These are phyloP conservation scores for Rhinophrynus dorsalis DNA, from an alignment of 2,797 vertebrate genomes.

Conservation along the genomic window DNA sequence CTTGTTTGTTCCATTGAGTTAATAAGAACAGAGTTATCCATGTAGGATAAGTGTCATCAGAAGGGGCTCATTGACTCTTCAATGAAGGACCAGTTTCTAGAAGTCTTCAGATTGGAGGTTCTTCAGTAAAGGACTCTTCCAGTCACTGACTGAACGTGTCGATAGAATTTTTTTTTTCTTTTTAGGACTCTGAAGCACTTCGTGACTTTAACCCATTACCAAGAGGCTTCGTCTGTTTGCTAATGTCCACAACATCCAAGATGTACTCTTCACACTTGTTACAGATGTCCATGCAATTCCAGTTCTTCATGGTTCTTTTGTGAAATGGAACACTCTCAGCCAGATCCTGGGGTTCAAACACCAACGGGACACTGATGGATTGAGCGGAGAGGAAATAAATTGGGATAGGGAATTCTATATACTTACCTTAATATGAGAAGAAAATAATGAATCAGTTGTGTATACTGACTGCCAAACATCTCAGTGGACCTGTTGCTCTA, in stretches of 20 bases:
- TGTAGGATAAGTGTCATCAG: too few species aligned
- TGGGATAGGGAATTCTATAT: too few species aligned
- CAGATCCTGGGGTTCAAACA: slow-evolving; percentile 55
- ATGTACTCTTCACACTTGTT: slow-evolving; percentile 53
- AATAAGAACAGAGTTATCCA: neutral
- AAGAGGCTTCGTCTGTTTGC: slow-evolving; percentile 36
- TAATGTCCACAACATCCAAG: slow-evolving; percentile 48
- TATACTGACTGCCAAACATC: too few species aligned
- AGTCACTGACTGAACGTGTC: neutral
- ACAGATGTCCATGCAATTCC: slow-evolving; percentile 61
- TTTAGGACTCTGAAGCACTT: slow-evolving; percentile 37
- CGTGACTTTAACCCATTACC: slow-evolving; percentile 51
- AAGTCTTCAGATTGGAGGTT: neutral
- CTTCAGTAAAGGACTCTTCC: neutral
- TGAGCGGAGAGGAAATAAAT: too few species aligned
- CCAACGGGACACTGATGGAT: slow-evolving; percentile 55
- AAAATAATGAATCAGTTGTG: too few species aligned
- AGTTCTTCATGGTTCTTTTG: slow-evolving; percentile 42
- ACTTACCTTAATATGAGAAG: too few species aligned
- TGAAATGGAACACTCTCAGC: slow-evolving; percentile 37
- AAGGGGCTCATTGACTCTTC: too few species aligned
- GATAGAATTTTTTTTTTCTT: too few species aligned
- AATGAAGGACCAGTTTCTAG: neutral
- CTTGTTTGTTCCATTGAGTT: neutral
- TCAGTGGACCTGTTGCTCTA: too few species aligned